Base-by-base conservation (phyloP, 2,113 vertebrate species). In the Gavia stellata region DNA sequence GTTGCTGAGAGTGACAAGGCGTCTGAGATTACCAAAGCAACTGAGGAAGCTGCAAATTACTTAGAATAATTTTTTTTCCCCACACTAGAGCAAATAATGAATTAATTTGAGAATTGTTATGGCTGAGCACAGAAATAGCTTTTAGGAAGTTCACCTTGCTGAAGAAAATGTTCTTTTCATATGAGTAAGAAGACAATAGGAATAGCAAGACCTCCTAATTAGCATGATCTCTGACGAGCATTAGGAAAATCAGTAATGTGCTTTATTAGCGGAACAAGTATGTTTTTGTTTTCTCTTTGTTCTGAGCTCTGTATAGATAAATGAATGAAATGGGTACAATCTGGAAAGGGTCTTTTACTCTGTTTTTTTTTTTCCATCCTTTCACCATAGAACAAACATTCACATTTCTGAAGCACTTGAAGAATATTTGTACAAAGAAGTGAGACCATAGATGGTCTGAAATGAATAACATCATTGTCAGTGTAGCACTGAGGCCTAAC, bases 181-280 rank as follows among this genome's bases (percentile, higher is more conserved):
- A 12, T 25, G 28, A 66, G 4, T 38, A 81, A 86, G 56, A 87
- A 70, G 23, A 38, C 17, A 86, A 23, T 29, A 59, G 9, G 42
- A 91, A 88, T 44, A 86, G 17, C 34, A 89, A 87, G 45, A 53
- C 6, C 12, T 84, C 36, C 56, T 90, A 62, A 87, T 91, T 82
- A 90, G 13, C 45, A 50, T 38, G 81, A 82, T 72, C 49, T 91
- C 66, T 85, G 67, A 44, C 28, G 24, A 82, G 66, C 53, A 62
- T 62, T 58, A 90, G 62, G 77, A 87, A 90, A 89, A 94, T 40
- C 78, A 89, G 45, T 90, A 61, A 82, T 53, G 45, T 73, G 70
- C n/a, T 94, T 91, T 85, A 91, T 94, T 94, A 85, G 45, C 42
- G 17, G 45, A 91, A 82, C 58, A 92, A 95, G 38, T 56, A 77